Percentiles rank a stretch among this genome's conserved stretches.
Conservation (phyloP, 2,797 vertebrate species). For the Peromyscus attwateri region DNA sequence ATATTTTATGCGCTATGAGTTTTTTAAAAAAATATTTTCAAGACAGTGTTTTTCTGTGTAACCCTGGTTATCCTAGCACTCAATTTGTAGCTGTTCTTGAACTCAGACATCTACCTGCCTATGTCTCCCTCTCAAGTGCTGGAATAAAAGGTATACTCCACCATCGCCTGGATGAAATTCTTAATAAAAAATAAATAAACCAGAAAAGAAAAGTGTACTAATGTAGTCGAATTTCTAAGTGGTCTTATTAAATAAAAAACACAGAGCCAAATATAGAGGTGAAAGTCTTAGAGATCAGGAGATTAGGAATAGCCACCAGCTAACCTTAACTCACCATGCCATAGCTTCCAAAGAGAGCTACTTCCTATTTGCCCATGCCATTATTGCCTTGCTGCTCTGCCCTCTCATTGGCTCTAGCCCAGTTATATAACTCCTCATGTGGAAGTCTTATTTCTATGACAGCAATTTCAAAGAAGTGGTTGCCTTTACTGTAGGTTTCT, state of each 20-base stretch:
- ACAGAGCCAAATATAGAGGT: too few relatives aligned
- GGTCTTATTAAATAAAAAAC: too few relatives aligned
- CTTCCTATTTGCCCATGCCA: too few relatives aligned
- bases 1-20: background rate
- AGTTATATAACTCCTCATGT: background rate
- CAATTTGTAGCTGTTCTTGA: background rate
- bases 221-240: too few relatives aligned
- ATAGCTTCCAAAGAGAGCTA: too few relatives aligned
- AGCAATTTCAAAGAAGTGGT: constrained; percentile 4
- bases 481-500: background rate
- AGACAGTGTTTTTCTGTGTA: background rate
- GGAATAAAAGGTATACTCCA: background rate
- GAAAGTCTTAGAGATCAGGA: too few relatives aligned
- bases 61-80: background rate
- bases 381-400: too few relatives aligned
- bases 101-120: background rate
- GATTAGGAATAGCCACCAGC: too few relatives aligned
- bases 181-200: background rate
- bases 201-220: background rate
- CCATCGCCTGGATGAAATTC: background rate
- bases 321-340: too few relatives aligned
- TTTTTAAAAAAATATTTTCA: background rate
- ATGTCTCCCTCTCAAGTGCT: background rate
- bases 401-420: too few relatives aligned
- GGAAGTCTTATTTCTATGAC: background rate